Evolutionary conservation across 2,797 vertebrate species (phyloP).

Genomic region (Malurus splendens): DNA sequence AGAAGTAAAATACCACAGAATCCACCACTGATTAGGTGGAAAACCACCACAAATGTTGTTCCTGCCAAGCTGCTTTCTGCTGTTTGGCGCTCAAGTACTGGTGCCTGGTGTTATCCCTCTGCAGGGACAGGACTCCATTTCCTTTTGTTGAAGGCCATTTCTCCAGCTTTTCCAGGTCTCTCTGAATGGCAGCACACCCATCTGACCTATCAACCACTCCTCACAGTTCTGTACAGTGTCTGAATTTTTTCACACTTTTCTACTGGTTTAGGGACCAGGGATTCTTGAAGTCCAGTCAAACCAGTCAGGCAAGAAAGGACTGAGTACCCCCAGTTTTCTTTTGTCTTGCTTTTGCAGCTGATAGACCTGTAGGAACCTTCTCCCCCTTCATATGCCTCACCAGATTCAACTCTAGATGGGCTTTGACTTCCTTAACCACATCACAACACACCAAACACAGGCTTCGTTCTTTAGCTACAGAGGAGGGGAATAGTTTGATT

Average conservation of each 20-base stretch:
- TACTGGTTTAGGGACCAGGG: not conserved
- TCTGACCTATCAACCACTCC: not conserved
- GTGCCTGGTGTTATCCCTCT: not conserved
- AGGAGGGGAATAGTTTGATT: not conserved
- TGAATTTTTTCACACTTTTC: not conserved
- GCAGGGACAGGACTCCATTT: not conserved
- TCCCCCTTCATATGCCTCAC: not conserved
- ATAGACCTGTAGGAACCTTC: not conserved
- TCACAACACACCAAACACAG: not conserved
- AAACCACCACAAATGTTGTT: not conserved
- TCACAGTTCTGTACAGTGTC: not conserved
- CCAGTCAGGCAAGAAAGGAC: not conserved
- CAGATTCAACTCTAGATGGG: not conserved
- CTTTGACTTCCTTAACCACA: not conserved
- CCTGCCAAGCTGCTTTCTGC: not conserved
- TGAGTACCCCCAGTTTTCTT: not conserved
- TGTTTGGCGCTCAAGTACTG: not conserved
- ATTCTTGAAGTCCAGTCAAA: not conserved
- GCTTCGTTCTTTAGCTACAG: not conserved
- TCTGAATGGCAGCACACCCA: not conserved
- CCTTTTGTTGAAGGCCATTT: not conserved
- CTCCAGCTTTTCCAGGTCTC: not conserved
- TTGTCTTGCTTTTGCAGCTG: not conserved
- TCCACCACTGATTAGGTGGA: not conserved
- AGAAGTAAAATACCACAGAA: not conserved